Percentiles rank a stretch among this genome's conserved stretches.
Evolutionary conservation across 53 echinoderm and acorn worm species (phyloP).

Genomic region (Luidia sarsii): DNA sequence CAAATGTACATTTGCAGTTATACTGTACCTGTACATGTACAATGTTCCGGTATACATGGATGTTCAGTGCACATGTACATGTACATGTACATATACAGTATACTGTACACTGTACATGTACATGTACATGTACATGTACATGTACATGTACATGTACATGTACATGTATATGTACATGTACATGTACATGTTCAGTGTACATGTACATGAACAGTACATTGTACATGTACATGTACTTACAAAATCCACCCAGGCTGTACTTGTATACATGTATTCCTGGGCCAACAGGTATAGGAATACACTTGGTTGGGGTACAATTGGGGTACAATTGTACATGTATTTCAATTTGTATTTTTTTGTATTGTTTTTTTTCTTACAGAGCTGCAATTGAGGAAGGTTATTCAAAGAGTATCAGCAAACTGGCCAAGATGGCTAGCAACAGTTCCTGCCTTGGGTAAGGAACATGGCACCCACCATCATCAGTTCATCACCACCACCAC

Average conservation of each 20-base stretch:
- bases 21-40: no score
- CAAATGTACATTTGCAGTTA: no score
- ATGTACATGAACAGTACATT: background rate
- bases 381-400: slow-evolving; percentile 85
- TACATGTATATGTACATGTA: background rate
- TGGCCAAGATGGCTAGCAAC: slow-evolving; percentile 91
- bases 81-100: background rate
- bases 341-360: background rate
- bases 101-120: background rate
- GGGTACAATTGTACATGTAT: no score
- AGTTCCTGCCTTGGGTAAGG: slow-evolving; percentile 81
- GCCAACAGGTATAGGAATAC: no score
- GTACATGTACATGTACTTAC: background rate
- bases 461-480: background rate
- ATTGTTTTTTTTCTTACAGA: slow-evolving; percentile 54
- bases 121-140: slow-evolving; percentile 3
- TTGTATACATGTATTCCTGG: no score
- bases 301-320: no score
- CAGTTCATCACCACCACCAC: no score
- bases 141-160: no score
- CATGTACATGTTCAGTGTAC: background rate
- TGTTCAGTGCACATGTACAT: no score
- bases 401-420: slow-evolving; percentile 90
- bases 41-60: no score
- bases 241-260: no score